Conservation (phyloP, 2,888 invertebrate species). For the Piscicola geometra region DNA sequence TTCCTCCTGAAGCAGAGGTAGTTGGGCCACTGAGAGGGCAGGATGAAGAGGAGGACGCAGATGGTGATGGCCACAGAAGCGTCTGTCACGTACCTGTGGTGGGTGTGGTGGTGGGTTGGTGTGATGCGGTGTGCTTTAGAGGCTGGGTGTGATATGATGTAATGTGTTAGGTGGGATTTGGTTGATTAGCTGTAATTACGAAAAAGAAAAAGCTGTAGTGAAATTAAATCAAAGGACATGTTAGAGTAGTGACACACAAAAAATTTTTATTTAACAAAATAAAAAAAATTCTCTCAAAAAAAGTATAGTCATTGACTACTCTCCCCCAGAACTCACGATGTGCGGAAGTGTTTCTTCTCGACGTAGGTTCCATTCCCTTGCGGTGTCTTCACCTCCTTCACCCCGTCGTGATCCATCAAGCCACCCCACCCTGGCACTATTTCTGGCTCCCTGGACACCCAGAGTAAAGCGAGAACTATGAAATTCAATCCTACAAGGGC, state of each 20-base stretch:
- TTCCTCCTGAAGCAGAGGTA: conserved; percentile 41
- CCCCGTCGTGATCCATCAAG: conserved; percentile 8
- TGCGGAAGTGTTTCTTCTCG: no score
- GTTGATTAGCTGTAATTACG: no score
- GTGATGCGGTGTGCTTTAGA: no score
- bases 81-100: conserved; percentile 51
- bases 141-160: no score
- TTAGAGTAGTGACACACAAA: no score
- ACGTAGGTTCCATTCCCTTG: no score
- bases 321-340: background rate
- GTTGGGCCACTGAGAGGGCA: conserved; percentile 43
- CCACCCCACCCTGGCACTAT: conserved; percentile 44
- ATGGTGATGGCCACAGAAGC: conserved; percentile 68
- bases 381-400: background rate
- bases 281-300: background rate
- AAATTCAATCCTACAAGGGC: conserved; percentile 46
- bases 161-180: no score
- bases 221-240: no score
- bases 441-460: conserved; percentile 48
- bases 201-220: no score
- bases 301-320: background rate
- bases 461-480: conserved; percentile 46
- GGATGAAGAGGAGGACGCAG: conserved; percentile 52
- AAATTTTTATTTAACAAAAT: no score
- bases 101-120: background rate